Evolutionary conservation across 2,888 invertebrate species (phyloP), one percentile per base, ranked within the genome.

Genomic region (Cacoxenus indagator): DNA sequence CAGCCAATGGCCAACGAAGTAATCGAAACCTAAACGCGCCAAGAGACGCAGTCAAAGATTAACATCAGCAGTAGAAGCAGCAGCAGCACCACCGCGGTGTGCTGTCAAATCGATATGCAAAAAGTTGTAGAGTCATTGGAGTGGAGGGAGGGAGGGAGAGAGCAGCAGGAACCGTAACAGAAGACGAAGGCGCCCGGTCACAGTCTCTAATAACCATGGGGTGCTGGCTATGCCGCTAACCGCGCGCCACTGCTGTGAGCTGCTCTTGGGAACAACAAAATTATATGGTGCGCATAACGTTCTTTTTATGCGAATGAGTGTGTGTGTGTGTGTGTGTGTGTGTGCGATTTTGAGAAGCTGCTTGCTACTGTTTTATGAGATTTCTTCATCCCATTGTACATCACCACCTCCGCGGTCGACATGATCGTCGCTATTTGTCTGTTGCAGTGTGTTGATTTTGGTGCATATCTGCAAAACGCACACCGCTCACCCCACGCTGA

Each of bases 151-250:
- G 19, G 45, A 6, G 9, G 19, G 51, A 17, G 19, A 19, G 9
- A 4, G 37, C 37, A 17, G 11, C 51, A 22, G 22, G n/a, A 43
- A 43, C 51, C 6, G 51, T 14, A 37, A 14, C 37, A 37, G 37
- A 37, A 37, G 37, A 14, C 14, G 37, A 37, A 37, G 26, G 22
- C 54, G 54, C 51, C 29, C 17, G 27, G n/a, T n/a, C 29, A n/a
- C 19, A 31, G 31, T 19, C 17, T 81, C 80, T 81, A 81, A 81
- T 82, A 81, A 82, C 78, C 82, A 82, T 82, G 82, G 78, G 78
- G 74, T 71, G 74, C 78, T 76, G 19, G 8, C 17, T 27, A n/a
- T 19, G 31, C 66, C 55, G 66, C 57, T 67, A 65, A 65, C 65
- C 68, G 46, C 69, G 62, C 51, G 65, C 67, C 54, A 71, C 74